Conservation (phyloP, 2,888 invertebrate species). For the Rugalucina vietnamica region DNA sequence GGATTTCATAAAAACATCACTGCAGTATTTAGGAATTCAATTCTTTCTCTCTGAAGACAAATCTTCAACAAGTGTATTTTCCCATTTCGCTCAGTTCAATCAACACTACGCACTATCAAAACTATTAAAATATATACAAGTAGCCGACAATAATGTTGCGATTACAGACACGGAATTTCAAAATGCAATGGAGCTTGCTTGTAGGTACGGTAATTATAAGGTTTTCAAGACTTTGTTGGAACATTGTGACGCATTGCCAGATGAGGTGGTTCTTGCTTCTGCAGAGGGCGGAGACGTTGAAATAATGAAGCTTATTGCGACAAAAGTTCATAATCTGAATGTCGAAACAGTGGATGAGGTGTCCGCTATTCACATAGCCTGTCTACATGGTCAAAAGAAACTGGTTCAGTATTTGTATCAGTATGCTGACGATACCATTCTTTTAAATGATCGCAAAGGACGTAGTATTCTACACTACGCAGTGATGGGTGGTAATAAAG, state of each 20-base stretch:
- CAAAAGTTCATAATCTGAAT: not conserved
- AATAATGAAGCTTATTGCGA: not conserved
- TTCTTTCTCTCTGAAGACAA: constrained; percentile 35
- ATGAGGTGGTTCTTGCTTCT: constrained; percentile 2
- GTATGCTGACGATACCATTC: not conserved
- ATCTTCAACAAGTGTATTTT: not conserved
- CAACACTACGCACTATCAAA: not conserved
- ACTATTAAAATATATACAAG: not conserved
- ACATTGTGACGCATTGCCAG: not conserved
- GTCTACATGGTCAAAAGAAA: not conserved
- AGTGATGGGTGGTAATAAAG: constrained; percentile 34
- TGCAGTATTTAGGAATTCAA: constrained; percentile 23
- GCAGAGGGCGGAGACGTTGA: constrained; percentile 29
- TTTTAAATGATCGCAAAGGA: not conserved
- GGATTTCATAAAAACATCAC: constrained; percentile 19
- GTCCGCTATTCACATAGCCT: not conserved
- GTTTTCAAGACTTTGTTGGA: not conserved
- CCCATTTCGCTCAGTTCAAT: constrained; percentile 16
- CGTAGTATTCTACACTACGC: constrained; percentile 29
- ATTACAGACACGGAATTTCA: not conserved
- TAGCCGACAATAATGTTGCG: not conserved
- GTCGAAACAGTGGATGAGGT: not conserved
- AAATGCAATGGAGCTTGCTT: not conserved
- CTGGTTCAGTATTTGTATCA: not conserved
- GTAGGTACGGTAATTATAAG: not conserved